Percentiles rank a stretch among this genome's conserved stretches.
phyloP scores from a whole-genome alignment of 2,888 invertebrate species.

The Aromia moschata region DNA sequence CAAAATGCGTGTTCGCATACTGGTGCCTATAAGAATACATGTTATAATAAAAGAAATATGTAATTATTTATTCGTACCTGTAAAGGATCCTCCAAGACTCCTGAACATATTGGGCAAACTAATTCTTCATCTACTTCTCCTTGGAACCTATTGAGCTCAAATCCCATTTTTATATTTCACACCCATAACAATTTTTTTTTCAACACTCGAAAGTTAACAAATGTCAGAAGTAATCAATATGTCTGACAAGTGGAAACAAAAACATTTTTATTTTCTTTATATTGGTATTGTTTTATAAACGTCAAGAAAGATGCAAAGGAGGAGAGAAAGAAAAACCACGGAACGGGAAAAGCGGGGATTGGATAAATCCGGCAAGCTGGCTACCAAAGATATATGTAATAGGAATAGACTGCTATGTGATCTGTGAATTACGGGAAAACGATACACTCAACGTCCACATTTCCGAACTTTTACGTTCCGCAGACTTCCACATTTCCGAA shows the following conservation, averaged over 20 bases:
- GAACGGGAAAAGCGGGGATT: too few species aligned
- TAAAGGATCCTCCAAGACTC: conserved; percentile 92
- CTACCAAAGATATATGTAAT: too few species aligned
- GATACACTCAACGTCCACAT: too few species aligned
- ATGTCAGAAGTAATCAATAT: conserved; percentile 6
- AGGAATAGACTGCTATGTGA: too few species aligned
- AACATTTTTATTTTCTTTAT: neutral
- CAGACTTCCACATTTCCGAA: too few species aligned
- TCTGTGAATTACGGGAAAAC: too few species aligned
- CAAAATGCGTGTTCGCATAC: conserved; percentile 98
- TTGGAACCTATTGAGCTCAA: conserved; percentile 92
- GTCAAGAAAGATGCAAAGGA: too few species aligned
- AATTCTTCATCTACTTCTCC: conserved; percentile 97
- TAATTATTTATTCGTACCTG: conserved; percentile 72
- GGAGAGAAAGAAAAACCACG: too few species aligned
- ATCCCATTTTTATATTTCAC: conserved; percentile 76
- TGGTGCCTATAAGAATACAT: conserved; percentile 74
- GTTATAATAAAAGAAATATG: conserved; percentile 1
- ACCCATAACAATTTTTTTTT: conserved; percentile 33
- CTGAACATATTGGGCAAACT: conserved; percentile 95
- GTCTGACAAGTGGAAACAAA: conserved; percentile 16
- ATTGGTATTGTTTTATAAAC: too few species aligned
- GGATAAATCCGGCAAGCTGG: too few species aligned
- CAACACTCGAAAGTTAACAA: conserved; percentile 8
- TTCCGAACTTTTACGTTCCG: too few species aligned